Evolutionary conservation across 2,888 invertebrate genomes (phyloP).

Genomic region (Elegia similella): DNA sequence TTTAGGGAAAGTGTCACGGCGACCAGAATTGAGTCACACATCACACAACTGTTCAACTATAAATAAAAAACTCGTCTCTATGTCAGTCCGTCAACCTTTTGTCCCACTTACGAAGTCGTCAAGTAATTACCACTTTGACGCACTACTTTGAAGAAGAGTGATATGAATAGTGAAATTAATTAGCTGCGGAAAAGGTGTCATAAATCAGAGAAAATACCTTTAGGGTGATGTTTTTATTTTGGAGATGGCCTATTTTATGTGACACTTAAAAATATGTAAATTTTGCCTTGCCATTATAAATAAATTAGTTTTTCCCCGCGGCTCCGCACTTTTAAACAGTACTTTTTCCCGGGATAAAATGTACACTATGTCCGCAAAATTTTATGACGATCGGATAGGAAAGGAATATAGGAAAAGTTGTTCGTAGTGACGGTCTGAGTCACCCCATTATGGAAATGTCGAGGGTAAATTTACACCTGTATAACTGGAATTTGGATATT

Average conservation of each 20-base stretch:
- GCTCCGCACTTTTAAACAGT: too few species aligned
- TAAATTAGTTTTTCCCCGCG: too few species aligned
- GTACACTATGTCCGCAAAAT: too few species aligned
- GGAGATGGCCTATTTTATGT: neutral
- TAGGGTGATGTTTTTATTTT: neutral
- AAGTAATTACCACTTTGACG: slow-evolving; percentile 34
- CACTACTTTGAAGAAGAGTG: slow-evolving; percentile 13
- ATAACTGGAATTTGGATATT: too few species aligned
- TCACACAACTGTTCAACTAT: slow-evolving; percentile 10
- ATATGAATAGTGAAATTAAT: neutral
- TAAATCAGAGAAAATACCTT: neutral
- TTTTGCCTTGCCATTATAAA: too few species aligned
- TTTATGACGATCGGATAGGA: too few species aligned
- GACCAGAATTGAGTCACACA: slow-evolving; percentile 3
- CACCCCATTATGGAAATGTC: too few species aligned
- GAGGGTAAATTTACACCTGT: too few species aligned
- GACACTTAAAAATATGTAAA: neutral
- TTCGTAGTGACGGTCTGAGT: too few species aligned
- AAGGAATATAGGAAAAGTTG: too few species aligned
- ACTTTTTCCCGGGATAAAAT: too few species aligned
- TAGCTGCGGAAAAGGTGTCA: neutral
- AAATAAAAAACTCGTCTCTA: slow-evolving; percentile 22
- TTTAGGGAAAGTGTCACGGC: slow-evolving; percentile 15
- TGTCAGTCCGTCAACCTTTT: slow-evolving; percentile 39
- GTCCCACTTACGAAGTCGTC: slow-evolving; percentile 35